Evolutionary conservation across 2,797 vertebrate genomes (phyloP).

Genomic region (Manis crassicaudata): DNA sequence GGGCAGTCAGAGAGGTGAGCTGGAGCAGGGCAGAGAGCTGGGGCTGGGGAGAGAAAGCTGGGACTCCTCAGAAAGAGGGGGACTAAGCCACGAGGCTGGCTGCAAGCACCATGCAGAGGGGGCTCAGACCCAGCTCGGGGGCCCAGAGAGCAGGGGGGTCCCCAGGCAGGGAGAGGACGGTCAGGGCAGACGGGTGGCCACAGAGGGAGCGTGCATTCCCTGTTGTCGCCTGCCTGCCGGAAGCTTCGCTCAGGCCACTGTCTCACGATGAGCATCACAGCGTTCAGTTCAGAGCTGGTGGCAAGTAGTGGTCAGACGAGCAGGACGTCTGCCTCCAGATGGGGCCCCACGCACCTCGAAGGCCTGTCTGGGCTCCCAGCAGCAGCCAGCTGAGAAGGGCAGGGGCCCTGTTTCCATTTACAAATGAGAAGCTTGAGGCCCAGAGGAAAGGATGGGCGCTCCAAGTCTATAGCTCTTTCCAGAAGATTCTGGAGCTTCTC

Average conservation of each 20-base stretch:
- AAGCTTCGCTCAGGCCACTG: accelerated
- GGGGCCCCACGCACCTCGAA: accelerated
- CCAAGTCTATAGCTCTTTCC: neutral
- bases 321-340: accelerated
- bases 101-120: accelerated
- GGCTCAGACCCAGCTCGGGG: accelerated
- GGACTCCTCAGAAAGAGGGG: accelerated
- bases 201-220: accelerated
- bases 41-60: neutral
- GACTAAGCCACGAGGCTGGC: neutral
- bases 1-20: neutral
- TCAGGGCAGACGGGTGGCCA: accelerated
- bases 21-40: neutral
- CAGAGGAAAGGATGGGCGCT: neutral
- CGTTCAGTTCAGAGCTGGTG: neutral
- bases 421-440: neutral
- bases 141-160: accelerated
- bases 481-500: neutral
- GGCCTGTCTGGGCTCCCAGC: accelerated
- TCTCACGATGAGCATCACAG: accelerated
- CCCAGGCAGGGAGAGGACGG: accelerated
- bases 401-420: neutral
- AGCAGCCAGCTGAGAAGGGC: neutral
- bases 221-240: accelerated
- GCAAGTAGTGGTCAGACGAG: accelerated